Base-by-base conservation (phyloP, 53 echinoderm and acorn worm genomes). In the Hippasteria phrygiana region DNA sequence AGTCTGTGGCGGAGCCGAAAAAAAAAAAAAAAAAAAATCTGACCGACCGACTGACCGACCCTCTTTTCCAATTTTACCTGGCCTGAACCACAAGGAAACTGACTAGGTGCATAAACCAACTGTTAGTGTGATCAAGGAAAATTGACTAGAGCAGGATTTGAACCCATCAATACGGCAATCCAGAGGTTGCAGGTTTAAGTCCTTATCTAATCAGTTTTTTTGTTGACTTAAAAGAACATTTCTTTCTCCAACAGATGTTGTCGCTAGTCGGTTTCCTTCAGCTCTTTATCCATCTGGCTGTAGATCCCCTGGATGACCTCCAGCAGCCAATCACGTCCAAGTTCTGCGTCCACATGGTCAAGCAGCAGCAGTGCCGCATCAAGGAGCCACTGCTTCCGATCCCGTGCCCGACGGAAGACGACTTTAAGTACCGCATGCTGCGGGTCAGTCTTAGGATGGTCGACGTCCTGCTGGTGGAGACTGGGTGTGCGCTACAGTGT, bases 391-490 rank as follows among this genome's bases (percentile, higher is more conserved):
- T 87, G 28, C 93, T 90, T 64, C 92, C 94, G 11, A 74, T 74
- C 20, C 93, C 94, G 1, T 99, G 99, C 88, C 94, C 99, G 22
- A 82, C 91, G 16, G 99, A 95, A 41, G 94, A 89, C 20, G 95
- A 94, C 54, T 88, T 94, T 29, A 99, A 99, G 85, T 99, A 99
- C 55, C 87, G 95, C 32, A 96, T 99, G 90, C 78, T 94, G 28
- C 78, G 99, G 47, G 89, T 99, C 45, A 89, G 88, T 22, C 72
- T 96, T 18, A 94, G 91, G 13, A 88, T 77, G 42, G 91, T 96
- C 65, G 93, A 99, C 39, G 55, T 99, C 2, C 90, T 93, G 62
- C 91, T 99, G 65, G 94, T 95, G 34, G 99, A 99, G 38, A 91
- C 90, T 20, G 96, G 87, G 4, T 92, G 94, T 53, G 99, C 96